Conservation (phyloP, 2,888 invertebrate species). For the Stenurella melanura region DNA sequence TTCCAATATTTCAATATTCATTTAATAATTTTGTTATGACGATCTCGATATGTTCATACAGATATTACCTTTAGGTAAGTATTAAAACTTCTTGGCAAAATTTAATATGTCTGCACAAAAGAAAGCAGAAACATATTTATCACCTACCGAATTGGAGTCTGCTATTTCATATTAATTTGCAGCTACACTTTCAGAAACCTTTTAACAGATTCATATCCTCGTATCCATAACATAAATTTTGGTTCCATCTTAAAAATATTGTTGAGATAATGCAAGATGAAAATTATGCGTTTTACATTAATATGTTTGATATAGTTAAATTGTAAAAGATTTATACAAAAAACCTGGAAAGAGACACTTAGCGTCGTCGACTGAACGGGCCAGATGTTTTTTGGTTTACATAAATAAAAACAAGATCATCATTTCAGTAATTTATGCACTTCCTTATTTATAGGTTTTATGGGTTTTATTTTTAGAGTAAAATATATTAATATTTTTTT, state of each 20-base stretch:
- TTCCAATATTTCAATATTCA: too few species aligned
- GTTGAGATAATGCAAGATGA: neutral
- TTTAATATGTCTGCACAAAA: neutral
- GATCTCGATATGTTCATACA: neutral
- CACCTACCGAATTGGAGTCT: neutral
- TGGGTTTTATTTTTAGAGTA: conserved; percentile 13
- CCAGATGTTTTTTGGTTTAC: conserved; percentile 27
- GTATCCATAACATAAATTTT: neutral
- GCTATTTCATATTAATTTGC: neutral
- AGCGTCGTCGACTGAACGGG: neutral
- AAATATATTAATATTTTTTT: conserved; percentile 25
- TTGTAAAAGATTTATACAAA: neutral
- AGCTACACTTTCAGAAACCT: neutral
- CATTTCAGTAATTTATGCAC: conserved; percentile 28
- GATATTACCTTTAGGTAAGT: too few species aligned
- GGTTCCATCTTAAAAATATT: neutral
- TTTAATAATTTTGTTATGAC: neutral
- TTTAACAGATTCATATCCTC: neutral
- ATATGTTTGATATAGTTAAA: neutral
- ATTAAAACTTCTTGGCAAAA: neutral
- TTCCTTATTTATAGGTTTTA: conserved; percentile 18
- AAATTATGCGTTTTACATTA: neutral
- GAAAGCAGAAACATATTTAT: neutral
- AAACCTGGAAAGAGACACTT: neutral
- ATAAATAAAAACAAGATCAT: conserved; percentile 29